Percentiles rank a stretch among this genome's conserved stretches.
phyloP scores from a whole-genome alignment of 2,113 vertebrate species.

The Gymnobelideus leadbeateri region DNA sequence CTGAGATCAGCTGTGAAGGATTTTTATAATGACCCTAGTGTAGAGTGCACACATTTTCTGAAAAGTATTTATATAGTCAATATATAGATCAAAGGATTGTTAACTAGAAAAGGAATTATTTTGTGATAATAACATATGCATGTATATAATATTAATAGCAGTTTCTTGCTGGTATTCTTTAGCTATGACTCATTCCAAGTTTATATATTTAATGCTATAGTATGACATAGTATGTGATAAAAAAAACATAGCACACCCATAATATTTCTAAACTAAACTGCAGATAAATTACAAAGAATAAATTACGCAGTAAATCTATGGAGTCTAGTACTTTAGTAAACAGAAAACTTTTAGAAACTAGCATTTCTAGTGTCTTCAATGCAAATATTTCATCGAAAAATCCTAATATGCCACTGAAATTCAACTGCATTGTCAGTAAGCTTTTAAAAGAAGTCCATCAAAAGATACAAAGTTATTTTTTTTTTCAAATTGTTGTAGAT shows the following conservation, averaged over 20 bases:
- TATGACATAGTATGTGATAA: slow-evolving; percentile 41
- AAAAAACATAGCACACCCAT: slow-evolving; percentile 24
- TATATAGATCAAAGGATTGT: slow-evolving; percentile 41
- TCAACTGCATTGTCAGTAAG: not conserved
- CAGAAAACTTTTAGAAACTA: not conserved
- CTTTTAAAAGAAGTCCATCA: not conserved
- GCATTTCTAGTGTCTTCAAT: slow-evolving; percentile 1
- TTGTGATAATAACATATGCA: slow-evolving; percentile 7
- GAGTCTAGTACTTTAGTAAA: not conserved
- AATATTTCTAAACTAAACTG: slow-evolving; percentile 38
- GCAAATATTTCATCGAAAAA: slow-evolving; percentile 39
- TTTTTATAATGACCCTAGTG: not conserved
- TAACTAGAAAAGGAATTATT: slow-evolving; percentile 39
- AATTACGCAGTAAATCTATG: not conserved
- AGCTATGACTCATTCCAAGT: not conserved
- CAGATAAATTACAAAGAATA: slow-evolving; percentile 10
- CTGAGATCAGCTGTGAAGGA: slow-evolving; percentile 13
- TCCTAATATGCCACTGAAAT: slow-evolving; percentile 28
- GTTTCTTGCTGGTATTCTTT: slow-evolving; percentile 36
- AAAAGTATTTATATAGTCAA: slow-evolving; percentile 12
- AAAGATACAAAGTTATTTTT: slow-evolving; percentile 42
- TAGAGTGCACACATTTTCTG: slow-evolving; percentile 29
- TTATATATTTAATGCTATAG: slow-evolving; percentile 44
- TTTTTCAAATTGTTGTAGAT: slow-evolving; percentile 14
- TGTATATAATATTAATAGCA: not conserved